Percentiles rank a stretch among this genome's conserved stretches.
Evolutionary conservation across 1,140 invertebrate genomes (phyloP).

Genomic region (Zaprionus ornatus): DNA sequence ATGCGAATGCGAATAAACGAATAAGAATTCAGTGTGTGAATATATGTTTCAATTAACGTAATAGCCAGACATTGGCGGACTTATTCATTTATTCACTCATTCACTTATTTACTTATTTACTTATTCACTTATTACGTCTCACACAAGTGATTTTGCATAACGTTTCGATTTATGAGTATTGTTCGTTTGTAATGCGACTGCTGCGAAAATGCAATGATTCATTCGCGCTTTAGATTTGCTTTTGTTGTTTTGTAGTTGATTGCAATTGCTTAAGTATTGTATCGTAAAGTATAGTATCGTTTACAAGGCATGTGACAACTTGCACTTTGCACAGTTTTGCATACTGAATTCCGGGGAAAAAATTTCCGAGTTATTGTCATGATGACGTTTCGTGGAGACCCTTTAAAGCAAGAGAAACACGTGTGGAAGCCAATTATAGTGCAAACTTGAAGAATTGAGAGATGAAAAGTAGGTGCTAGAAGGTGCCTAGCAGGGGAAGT

Average conservation of each 20-base stretch:
- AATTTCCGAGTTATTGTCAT: constrained; percentile 1
- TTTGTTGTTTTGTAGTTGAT: not conserved
- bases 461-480: not conserved
- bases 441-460: not conserved
- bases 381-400: not conserved
- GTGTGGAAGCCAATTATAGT: not conserved
- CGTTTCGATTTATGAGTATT: constrained; percentile 49
- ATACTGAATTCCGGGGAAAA: constrained; percentile 39
- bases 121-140: constrained; percentile 12
- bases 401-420: not conserved
- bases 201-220: constrained; percentile 61
- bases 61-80: constrained; percentile 28
- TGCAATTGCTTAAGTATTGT: not conserved
- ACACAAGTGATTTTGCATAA: constrained; percentile 41
- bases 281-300: constrained; percentile 1
- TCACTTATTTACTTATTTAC: constrained; percentile 3
- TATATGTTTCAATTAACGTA: constrained; percentile 40
- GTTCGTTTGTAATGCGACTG: constrained; percentile 22
- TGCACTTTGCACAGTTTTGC: constrained; percentile 61
- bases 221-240: constrained; percentile 18
- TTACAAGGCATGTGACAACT: constrained; percentile 63
- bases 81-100: constrained; percentile 7
- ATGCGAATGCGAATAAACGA: constrained; percentile 16
- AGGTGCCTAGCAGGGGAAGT: not conserved
- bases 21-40: constrained; percentile 10